Conservation (phyloP, 2,797 vertebrate genomes). For the Botia kubotai region DNA sequence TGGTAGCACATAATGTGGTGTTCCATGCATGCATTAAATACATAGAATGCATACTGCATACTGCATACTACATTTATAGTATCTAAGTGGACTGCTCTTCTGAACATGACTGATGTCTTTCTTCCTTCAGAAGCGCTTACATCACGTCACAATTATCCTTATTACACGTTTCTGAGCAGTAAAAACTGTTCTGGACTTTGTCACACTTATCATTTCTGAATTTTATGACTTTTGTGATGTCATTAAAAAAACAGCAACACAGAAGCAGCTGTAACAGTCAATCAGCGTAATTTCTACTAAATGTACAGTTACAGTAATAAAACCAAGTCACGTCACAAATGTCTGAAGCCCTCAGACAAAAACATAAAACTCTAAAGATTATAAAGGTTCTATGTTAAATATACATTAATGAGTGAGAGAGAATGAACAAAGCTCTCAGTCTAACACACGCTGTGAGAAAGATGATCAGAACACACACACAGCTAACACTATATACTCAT, state of each 20-base stretch:
- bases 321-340: too few relatives aligned
- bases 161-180: background rate
- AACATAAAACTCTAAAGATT: too few relatives aligned
- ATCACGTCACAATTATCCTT: background rate
- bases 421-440: background rate
- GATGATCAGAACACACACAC: background rate
- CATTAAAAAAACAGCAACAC: too few relatives aligned
- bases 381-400: too few relatives aligned
- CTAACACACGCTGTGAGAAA: conserved; percentile 20
- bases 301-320: too few relatives aligned
- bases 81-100: background rate
- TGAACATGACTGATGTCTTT: background rate
- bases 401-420: background rate
- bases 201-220: background rate
- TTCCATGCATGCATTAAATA: background rate
- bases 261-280: too few relatives aligned
- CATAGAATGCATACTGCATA: background rate
- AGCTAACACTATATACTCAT: too few relatives aligned
- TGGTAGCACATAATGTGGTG: background rate
- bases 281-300: too few relatives aligned
- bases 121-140: background rate
- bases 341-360: too few relatives aligned
- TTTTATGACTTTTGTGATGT: background rate
- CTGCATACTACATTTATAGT: background rate
- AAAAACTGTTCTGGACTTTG: background rate